Evolutionary conservation across 1,140 invertebrate species (phyloP).

Genomic region (Scaptomyza hsui): DNA sequence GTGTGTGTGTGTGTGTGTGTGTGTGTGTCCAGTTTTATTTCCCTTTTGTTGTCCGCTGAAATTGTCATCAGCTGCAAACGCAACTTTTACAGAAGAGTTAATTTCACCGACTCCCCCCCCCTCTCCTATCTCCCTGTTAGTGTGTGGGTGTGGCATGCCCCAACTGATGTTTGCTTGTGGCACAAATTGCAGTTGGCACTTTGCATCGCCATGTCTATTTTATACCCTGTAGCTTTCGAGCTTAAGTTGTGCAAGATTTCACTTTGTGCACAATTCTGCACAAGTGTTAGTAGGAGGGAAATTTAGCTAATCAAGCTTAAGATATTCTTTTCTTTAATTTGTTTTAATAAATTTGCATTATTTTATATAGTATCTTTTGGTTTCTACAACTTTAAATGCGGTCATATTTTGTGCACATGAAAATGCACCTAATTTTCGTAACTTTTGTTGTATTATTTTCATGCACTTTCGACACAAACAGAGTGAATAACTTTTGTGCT

Average conservation of each 20-base stretch:
- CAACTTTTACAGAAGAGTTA: slow-evolving; percentile 53
- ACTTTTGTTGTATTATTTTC: slow-evolving; percentile 68
- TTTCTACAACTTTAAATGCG: background rate
- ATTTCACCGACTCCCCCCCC: slow-evolving; percentile 39
- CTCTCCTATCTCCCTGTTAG: background rate
- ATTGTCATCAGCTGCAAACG: slow-evolving; percentile 62
- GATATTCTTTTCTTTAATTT: too few species aligned
- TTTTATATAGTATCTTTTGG: background rate
- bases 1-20: slow-evolving; percentile 12
- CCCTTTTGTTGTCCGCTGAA: background rate
- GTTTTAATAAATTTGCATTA: too few species aligned
- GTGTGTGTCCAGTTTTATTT: background rate
- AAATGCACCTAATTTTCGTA: slow-evolving; percentile 14
- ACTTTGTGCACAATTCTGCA: too few species aligned
- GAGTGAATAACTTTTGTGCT: background rate
- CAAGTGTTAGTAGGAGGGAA: too few species aligned
- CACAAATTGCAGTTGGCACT: slow-evolving; percentile 42
- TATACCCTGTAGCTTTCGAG: slow-evolving; percentile 28
- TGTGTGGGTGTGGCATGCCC: slow-evolving; percentile 36
- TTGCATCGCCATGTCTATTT: slow-evolving; percentile 11
- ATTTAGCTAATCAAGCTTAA: too few species aligned
- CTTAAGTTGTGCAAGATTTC: too few species aligned
- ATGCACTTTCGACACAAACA: slow-evolving; percentile 55
- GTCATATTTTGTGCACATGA: slow-evolving; percentile 6
- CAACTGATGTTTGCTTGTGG: slow-evolving; percentile 15